Conservation (phyloP, 2,888 invertebrate species). For the Lithophane leautieri region DNA sequence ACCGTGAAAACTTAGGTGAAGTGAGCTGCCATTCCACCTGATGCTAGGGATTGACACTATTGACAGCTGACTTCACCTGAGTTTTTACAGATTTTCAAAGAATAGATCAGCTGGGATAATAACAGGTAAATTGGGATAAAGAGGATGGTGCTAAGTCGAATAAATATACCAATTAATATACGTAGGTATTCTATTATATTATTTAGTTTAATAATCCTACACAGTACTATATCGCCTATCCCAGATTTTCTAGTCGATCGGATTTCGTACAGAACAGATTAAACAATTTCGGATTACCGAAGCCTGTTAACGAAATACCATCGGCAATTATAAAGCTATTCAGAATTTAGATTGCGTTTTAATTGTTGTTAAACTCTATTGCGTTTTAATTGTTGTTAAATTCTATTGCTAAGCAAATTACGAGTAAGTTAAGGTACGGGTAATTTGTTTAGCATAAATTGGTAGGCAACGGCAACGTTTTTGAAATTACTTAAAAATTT, state of each 20-base stretch:
- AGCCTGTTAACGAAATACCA: slow-evolving; percentile 55
- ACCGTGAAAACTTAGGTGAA: no score
- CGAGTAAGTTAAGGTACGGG: slow-evolving; percentile 37
- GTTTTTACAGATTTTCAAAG: no score
- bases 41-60: no score
- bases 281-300: slow-evolving; percentile 49
- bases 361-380: slow-evolving; percentile 70
- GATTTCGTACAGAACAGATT: slow-evolving; percentile 37
- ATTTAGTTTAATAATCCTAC: not conserved
- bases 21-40: no score
- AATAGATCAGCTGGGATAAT: not conserved
- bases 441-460: slow-evolving; percentile 60
- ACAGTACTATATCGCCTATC: not conserved
- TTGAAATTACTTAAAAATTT: slow-evolving; percentile 12
- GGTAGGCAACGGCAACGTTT: slow-evolving; percentile 36
- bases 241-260: slow-evolving; percentile 12
- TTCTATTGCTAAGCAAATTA: no score
- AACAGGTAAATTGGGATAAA: not conserved
- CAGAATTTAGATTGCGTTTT: slow-evolving; percentile 65
- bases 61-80: no score
- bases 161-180: not conserved
- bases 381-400: slow-evolving; percentile 65
- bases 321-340: slow-evolving; percentile 65
- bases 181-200: not conserved
- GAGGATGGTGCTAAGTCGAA: not conserved